phyloP scores from a whole-genome alignment of 2,113 vertebrate genomes.

The Sceloporus tristichus region DNA sequence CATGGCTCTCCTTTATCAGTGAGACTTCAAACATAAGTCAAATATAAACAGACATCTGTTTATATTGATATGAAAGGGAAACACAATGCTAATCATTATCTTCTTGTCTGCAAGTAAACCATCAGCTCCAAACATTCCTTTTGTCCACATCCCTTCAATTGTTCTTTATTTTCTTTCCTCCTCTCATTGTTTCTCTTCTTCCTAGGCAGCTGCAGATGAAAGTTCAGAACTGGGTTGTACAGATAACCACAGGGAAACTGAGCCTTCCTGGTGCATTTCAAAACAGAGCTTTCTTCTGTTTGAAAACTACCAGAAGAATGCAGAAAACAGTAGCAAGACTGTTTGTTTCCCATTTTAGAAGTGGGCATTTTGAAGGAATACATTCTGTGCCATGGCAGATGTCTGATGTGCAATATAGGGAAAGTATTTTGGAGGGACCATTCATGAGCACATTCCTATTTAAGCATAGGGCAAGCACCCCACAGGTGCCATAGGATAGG shows the following conservation, averaged over 20 bases:
- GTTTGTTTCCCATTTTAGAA: not conserved
- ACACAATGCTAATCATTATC: slow-evolving; percentile 1
- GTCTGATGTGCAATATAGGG: not conserved
- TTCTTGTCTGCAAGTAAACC: not conserved
- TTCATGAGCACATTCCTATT: not conserved
- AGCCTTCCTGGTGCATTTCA: not conserved
- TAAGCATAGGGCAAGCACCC: not conserved
- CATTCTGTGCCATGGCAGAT: not conserved
- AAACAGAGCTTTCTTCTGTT: not conserved
- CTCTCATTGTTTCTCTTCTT: not conserved
- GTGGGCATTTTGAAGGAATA: no score
- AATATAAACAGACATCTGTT: not conserved
- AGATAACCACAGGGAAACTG: not conserved
- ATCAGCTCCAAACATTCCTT: not conserved
- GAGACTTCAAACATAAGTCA: not conserved
- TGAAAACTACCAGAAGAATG: not conserved
- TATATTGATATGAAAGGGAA: not conserved
- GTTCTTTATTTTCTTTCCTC: not conserved
- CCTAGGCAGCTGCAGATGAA: not conserved
- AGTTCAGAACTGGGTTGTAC: not conserved
- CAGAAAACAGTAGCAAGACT: not conserved
- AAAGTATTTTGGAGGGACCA: not conserved
- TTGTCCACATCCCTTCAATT: not conserved
- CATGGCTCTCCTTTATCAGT: no score
- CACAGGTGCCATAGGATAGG: not conserved